Evolutionary conservation across 2,797 vertebrate genomes (phyloP), one percentile per base, ranked within the genome.

Genomic region (Bucorvus abyssinicus): DNA sequence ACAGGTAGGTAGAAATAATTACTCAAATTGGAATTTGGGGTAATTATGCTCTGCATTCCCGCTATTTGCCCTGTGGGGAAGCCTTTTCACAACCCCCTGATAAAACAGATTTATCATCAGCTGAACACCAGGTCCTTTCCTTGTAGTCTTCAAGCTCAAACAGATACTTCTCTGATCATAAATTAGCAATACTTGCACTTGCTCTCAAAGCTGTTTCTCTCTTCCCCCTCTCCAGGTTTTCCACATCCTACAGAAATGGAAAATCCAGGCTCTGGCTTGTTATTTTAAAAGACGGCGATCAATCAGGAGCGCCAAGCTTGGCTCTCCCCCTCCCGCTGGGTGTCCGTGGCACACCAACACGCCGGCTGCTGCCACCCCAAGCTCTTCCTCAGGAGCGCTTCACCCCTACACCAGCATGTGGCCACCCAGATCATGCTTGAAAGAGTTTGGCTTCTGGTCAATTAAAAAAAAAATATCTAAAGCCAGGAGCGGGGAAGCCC

Each of bases 131-230:
- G 77, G 26, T 75, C 87, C 89, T 82, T 85, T 78, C 90, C 91
- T 81, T 42, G 68, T 50, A 36, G 71, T 77, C 91, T 45, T 50
- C 67, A 50, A 50, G 15, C 82, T 77, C 90, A 75, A 17, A n/a
- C 75, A 3, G 36, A 14, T 24, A 84, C 32, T 94, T 92, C 94
- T 95, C 95, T 87, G 93, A 93, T 95, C 95, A 93, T 95, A 96
- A 95, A 96, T 97, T 92, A 95, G 89, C 91, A 42, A 74, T 52
- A 70, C 81, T 75, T 6, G 61, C 91, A 21, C 86, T 77, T 27
- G 16, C 76, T 29, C 89, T 94, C 86, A 26, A 61, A 93, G 94
- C 93, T 92, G 68, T 69, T 94, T 84, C 82, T 86, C 89, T 93
- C 67, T 81, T 89, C 94, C 87, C 89, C 83, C 80, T 88, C 90